Evolutionary conservation across 2,113 vertebrate genomes (phyloP).

Genomic region (Arvicanthis niloticus): DNA sequence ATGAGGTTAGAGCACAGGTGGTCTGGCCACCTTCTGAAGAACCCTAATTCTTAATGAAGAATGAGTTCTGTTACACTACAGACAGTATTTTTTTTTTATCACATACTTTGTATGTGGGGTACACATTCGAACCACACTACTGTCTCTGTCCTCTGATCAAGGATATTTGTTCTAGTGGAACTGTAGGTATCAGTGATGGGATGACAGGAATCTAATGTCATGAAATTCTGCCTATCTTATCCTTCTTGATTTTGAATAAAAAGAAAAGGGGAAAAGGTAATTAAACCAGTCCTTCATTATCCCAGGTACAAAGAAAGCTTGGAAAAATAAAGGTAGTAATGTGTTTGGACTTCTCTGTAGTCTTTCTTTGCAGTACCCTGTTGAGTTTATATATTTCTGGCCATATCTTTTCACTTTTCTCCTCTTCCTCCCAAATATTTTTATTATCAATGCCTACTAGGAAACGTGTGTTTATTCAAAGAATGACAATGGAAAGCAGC

Average conservation of each 20-base stretch:
- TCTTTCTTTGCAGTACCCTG: neutral
- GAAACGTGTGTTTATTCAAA: neutral
- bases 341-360: neutral
- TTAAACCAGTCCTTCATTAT: neutral
- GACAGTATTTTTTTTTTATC: neutral
- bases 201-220: neutral
- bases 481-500: neutral
- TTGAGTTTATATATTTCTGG: slow-evolving; percentile 5
- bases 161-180: neutral
- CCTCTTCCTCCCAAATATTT: neutral
- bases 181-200: neutral
- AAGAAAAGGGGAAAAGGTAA: neutral
- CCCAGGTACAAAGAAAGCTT: neutral
- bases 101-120: neutral
- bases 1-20: neutral
- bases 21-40: neutral
- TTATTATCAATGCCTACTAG: slow-evolving; percentile 5
- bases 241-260: neutral
- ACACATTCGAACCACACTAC: neutral
- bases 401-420: neutral
- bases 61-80: neutral
- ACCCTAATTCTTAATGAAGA: neutral
- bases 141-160: neutral
- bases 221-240: neutral
- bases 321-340: neutral